These are phyloP conservation scores for Noctua pronuba DNA, from an alignment of 2,888 invertebrate genomes.

Conservation along the genomic window DNA sequence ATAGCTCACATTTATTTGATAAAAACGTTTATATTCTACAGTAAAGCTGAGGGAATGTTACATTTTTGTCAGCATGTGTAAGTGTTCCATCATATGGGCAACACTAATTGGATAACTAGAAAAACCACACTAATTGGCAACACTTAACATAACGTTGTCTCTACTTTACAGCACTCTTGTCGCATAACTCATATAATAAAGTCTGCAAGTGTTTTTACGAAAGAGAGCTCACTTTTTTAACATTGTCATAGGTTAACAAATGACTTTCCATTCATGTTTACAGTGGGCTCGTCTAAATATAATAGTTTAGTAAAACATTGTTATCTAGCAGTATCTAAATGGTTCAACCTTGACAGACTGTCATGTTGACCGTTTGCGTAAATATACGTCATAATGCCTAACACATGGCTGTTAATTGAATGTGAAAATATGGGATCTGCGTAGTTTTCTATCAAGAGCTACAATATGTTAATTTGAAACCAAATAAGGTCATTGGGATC, in stretches of 20 bases:
- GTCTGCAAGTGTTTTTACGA: not conserved
- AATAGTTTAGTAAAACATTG: constrained; percentile 44
- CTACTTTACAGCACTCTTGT: not conserved
- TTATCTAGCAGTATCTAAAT: constrained; percentile 60
- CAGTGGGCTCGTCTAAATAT: constrained; percentile 34
- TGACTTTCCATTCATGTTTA: constrained; percentile 51
- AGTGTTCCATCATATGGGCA: not conserved
- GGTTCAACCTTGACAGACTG: constrained; percentile 51
- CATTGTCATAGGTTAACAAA: constrained; percentile 12
- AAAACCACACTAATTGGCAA: constrained; percentile 14
- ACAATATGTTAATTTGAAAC: not conserved
- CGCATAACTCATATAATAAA: not conserved
- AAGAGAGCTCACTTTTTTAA: not conserved
- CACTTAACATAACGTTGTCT: not conserved
- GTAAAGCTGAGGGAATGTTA: not conserved
- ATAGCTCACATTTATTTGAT: not conserved
- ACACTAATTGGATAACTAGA: constrained; percentile 4
- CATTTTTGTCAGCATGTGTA: not conserved
- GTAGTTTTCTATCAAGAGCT: not conserved
- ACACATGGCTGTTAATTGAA: constrained; percentile 37
- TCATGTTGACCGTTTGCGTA: constrained; percentile 51
- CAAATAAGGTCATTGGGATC: not conserved
- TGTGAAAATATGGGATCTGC: constrained; percentile 7
- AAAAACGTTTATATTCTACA: not conserved
- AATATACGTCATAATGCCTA: constrained; percentile 34